phyloP scores from a whole-genome alignment of 1,140 invertebrate species.

The Eriocheir sinensis region DNA sequence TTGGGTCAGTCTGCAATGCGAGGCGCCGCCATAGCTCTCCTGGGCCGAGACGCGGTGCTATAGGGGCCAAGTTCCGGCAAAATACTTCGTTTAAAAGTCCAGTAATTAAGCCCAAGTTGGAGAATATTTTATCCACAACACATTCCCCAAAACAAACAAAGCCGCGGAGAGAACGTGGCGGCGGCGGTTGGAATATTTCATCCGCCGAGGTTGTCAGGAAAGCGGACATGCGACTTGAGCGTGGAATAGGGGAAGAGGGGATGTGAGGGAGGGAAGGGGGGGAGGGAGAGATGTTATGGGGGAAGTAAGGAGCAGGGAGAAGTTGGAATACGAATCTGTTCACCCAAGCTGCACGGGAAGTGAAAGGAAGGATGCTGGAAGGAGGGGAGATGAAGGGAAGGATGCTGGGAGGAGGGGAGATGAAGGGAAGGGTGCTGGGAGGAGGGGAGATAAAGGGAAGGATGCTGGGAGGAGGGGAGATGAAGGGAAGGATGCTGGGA shows the following conservation, averaged over 20 bases:
- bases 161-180: too few species aligned
- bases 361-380: background rate
- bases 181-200: background rate
- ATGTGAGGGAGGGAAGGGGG: too few species aligned
- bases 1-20: too few species aligned
- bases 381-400: background rate
- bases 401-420: background rate
- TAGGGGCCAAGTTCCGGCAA: slow-evolving; percentile 2
- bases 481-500: background rate
- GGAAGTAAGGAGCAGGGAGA: too few species aligned
- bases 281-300: too few species aligned
- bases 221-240: too few species aligned
- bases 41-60: too few species aligned
- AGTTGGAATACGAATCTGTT: too few species aligned
- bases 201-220: background rate
- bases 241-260: too few species aligned
- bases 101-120: background rate
- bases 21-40: too few species aligned
- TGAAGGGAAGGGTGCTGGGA: background rate
- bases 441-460: background rate
- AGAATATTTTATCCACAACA: background rate
- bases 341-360: too few species aligned
- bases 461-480: background rate
- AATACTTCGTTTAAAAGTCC: slow-evolving; percentile 25
- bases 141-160: slow-evolving; percentile 7